Conservation (phyloP, 2,797 vertebrate species). For the Propithecus perrieri region DNA sequence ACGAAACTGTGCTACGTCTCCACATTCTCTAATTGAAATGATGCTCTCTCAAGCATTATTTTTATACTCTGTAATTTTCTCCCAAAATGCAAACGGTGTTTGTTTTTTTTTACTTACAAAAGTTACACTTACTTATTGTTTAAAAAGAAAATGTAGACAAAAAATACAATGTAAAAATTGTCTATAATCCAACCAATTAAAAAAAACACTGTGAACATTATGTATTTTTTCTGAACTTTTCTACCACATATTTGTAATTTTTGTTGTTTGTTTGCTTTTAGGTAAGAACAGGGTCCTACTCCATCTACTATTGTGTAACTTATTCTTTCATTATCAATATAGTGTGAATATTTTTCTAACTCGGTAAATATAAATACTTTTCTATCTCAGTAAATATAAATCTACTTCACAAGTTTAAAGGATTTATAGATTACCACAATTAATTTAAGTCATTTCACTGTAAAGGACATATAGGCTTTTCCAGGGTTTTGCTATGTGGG, state of each 20-base stretch:
- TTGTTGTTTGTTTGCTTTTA: conserved; percentile 24
- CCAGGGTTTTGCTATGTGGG: neutral
- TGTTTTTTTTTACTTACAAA: conserved; percentile 31
- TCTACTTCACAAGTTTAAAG: conserved; percentile 10
- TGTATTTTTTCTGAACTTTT: neutral
- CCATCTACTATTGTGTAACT: neutral
- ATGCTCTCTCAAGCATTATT: neutral
- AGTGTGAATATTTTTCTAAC: neutral
- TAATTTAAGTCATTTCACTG: neutral
- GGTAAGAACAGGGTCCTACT: neutral
- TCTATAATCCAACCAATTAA: neutral
- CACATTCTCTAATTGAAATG: neutral
- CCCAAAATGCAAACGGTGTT: neutral
- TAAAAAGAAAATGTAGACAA: neutral
- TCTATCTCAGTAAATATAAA: conserved; percentile 30
- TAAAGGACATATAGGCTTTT: conserved; percentile 4
- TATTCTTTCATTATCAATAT: neutral
- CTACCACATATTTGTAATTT: neutral
- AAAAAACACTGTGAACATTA: neutral
- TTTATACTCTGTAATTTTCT: neutral
- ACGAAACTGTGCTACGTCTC: neutral
- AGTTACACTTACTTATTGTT: neutral
- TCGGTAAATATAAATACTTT: conserved; percentile 34
- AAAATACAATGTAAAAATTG: neutral
- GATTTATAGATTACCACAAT: neutral